Conservation (phyloP, 2,113 vertebrate species). For the Coreoperca whiteheadi region DNA sequence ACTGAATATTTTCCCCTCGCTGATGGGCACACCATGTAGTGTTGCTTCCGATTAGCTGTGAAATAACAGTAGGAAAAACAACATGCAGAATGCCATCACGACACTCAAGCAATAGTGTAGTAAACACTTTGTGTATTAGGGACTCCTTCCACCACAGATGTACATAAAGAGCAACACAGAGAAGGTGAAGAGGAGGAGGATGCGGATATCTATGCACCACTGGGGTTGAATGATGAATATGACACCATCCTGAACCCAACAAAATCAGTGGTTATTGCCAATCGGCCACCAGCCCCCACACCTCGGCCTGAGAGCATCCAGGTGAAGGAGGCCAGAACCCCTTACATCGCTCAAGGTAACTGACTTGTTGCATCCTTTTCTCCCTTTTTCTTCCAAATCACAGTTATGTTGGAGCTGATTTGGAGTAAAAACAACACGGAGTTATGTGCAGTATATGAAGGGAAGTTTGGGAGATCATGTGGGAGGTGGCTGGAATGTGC, state of each 20-base stretch:
- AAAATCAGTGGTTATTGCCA: conserved; percentile 60
- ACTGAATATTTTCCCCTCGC: conserved; percentile 36
- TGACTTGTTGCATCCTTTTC: neutral
- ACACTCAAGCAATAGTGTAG: conserved; percentile 16
- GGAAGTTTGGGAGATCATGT: conserved; percentile 47
- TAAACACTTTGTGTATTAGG: conserved; percentile 61
- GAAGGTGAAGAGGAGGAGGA: conserved; percentile 56
- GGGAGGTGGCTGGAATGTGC: conserved; percentile 59
- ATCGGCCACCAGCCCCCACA: conserved; percentile 84
- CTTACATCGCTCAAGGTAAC: conserved; percentile 83
- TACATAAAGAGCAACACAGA: conserved; percentile 18
- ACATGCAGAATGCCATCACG: conserved; percentile 18
- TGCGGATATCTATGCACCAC: conserved; percentile 67
- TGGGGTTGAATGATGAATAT: conserved; percentile 69
- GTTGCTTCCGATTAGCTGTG: conserved; percentile 43
- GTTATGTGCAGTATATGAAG: conserved; percentile 27
- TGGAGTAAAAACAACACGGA: conserved; percentile 29
- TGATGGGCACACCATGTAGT: conserved; percentile 40
- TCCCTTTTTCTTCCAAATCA: neutral
- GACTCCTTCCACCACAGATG: conserved; percentile 44
- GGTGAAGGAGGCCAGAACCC: conserved; percentile 65
- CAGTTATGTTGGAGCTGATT: conserved; percentile 2
- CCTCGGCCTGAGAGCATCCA: conserved; percentile 78
- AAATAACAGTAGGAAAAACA: conserved; percentile 23
- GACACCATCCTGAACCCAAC: conserved; percentile 73